Evolutionary conservation across 2,888 invertebrate species (phyloP).

Genomic region (Drymonia ruficornis): DNA sequence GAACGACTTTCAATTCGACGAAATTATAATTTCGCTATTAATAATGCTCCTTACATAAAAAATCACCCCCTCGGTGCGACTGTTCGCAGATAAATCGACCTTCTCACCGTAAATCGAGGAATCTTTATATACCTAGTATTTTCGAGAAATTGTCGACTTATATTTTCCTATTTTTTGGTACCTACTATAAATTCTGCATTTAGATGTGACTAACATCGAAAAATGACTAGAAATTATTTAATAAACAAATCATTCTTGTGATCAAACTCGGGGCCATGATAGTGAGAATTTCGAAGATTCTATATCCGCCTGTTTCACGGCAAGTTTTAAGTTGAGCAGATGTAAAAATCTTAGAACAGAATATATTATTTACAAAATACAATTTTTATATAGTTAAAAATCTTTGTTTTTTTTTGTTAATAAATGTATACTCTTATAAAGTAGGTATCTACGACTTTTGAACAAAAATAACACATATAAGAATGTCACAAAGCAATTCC

Average conservation of each 20-base stretch:
- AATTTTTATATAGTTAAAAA: constrained; percentile 68
- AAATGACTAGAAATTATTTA: constrained; percentile 56
- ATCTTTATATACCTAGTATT: constrained; percentile 12
- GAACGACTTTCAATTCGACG: no score
- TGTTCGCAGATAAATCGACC: constrained; percentile 38
- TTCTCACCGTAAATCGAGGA: constrained; percentile 49
- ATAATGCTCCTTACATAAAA: constrained; percentile 35
- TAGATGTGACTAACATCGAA: constrained; percentile 43
- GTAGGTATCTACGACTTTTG: constrained; percentile 67
- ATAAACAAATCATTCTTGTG: constrained; percentile 19
- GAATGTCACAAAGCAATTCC: constrained; percentile 50
- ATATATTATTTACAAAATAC: constrained; percentile 78
- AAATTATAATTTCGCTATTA: no score
- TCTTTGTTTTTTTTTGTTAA: constrained; percentile 54
- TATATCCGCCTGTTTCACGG: constrained; percentile 64
- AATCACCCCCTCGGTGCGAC: constrained; percentile 21
- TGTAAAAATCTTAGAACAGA: constrained; percentile 78
- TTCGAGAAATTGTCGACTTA: constrained; percentile 10
- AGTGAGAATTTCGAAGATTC: constrained; percentile 10
- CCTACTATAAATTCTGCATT: constrained; percentile 35
- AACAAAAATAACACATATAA: constrained; percentile 59
- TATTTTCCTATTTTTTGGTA: constrained; percentile 21
- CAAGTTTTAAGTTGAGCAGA: constrained; percentile 82
- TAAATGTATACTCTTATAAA: constrained; percentile 73
- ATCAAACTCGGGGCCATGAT: constrained; percentile 18